phyloP scores from a whole-genome alignment of 1,140 invertebrate species.

The Pseudomyrmex flavicornis region DNA sequence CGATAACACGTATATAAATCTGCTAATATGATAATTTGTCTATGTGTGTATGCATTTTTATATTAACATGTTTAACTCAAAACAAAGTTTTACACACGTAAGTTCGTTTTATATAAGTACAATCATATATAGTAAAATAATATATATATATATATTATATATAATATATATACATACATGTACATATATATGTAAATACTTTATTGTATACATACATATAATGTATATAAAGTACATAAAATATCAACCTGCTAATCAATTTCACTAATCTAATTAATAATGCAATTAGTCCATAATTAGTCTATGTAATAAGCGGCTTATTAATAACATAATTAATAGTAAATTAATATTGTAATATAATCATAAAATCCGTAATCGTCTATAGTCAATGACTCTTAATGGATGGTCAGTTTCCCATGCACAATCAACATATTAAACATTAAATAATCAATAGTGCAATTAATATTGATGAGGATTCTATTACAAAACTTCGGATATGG shows the following conservation, averaged over 20 bases:
- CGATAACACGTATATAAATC: too few species aligned
- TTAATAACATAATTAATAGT: slow-evolving; percentile 11
- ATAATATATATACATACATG: neutral
- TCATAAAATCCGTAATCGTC: slow-evolving; percentile 27
- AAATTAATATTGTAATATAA: slow-evolving; percentile 33
- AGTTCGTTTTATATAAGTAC: too few species aligned
- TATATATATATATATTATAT: neutral
- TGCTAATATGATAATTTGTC: too few species aligned
- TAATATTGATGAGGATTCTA: neutral
- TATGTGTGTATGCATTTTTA: too few species aligned
- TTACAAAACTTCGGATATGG: neutral
- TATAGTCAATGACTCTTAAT: slow-evolving; percentile 25
- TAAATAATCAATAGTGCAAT: neutral
- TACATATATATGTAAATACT: neutral
- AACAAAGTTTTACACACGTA: too few species aligned
- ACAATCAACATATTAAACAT: neutral
- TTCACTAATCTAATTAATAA: slow-evolving; percentile 41
- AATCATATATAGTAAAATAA: neutral
- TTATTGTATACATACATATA: neutral
- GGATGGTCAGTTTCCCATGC: neutral
- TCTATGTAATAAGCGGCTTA: slow-evolving; percentile 16
- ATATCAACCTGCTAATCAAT: slow-evolving; percentile 6
- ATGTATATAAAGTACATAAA: neutral
- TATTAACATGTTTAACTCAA: too few species aligned
- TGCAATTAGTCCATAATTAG: slow-evolving; percentile 5